A percentile compares a stretch with the other conserved stretches of the same genome.
phyloP scores from a whole-genome alignment of 2,797 vertebrate genomes.

The Sebastes trivittatus region DNA sequence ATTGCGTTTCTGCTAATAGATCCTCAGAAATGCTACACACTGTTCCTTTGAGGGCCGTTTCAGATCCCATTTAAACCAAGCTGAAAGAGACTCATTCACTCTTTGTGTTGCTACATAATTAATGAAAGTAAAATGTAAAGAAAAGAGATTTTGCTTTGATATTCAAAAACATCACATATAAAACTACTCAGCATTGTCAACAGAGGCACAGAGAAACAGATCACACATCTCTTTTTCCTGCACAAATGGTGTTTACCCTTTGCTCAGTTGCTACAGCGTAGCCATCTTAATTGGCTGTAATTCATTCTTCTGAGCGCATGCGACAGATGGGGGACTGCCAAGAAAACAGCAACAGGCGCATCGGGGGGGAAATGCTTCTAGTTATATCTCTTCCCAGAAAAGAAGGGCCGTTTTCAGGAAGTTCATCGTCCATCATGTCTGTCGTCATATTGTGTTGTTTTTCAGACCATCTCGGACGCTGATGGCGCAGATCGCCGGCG shows the following conservation, averaged over 20 bases:
- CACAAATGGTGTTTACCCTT: conserved; percentile 61
- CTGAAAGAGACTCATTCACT: neutral
- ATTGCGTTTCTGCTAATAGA: neutral
- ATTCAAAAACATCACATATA: neutral
- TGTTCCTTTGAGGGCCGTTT: neutral
- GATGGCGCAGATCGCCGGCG: neutral
- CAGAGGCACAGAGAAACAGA: conserved; percentile 2
- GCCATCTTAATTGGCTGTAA: conserved; percentile 67
- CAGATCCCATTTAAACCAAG: neutral
- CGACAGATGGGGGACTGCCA: conserved; percentile 61
- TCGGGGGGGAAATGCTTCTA: conserved; percentile 1
- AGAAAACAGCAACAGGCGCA: conserved; percentile 47
- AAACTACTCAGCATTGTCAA: neutral
- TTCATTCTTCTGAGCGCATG: conserved; percentile 50
- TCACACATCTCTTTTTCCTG: conserved; percentile 26
- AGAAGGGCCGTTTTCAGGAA: conserved; percentile 32
- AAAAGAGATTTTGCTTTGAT: neutral
- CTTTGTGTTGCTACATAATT: neutral
- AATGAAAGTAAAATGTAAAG: neutral
- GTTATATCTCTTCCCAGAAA: conserved; percentile 35
- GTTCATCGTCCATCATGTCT: conserved; percentile 23
- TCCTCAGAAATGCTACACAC: neutral
- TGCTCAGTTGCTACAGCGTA: conserved; percentile 48
- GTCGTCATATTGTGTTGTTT: conserved; percentile 21
- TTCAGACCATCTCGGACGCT: neutral